phyloP scores from a whole-genome alignment of 2,888 invertebrate genomes.

The Oligia latruncula region DNA sequence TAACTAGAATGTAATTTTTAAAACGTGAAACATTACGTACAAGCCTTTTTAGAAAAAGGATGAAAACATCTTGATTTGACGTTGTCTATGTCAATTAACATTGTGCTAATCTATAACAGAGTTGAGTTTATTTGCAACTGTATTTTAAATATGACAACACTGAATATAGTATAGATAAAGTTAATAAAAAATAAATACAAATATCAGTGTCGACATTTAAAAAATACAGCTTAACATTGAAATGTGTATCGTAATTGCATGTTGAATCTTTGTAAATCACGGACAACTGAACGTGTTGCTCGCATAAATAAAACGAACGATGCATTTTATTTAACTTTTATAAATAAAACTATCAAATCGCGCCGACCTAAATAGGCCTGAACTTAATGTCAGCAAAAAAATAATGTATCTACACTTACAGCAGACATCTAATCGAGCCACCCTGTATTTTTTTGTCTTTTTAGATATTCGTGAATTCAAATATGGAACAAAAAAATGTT shows the following conservation, averaged over 20 bases:
- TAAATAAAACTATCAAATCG: neutral
- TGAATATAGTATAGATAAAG: neutral
- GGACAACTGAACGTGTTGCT: conserved; percentile 66
- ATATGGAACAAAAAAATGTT: neutral
- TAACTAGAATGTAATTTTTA: neutral
- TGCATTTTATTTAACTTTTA: conserved; percentile 20
- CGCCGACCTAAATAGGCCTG: neutral
- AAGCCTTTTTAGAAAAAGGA: conserved; percentile 2
- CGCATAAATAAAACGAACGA: conserved; percentile 40
- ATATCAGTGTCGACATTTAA: conserved; percentile 27
- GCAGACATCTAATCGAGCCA: neutral
- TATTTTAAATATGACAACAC: conserved; percentile 35
- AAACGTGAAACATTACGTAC: conserved; percentile 25
- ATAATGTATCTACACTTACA: neutral
- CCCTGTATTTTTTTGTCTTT: neutral
- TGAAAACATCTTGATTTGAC: conserved; percentile 16
- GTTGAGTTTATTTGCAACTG: conserved; percentile 21
- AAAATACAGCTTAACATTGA: conserved; percentile 33
- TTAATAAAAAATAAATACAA: neutral
- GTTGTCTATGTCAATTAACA: conserved; percentile 49
- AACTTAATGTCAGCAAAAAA: neutral
- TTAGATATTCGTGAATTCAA: neutral
- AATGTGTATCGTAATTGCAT: conserved; percentile 56
- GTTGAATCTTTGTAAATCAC: conserved; percentile 44
- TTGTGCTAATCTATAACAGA: conserved; percentile 42